Evolutionary conservation across 2,113 vertebrate genomes (phyloP).

Genomic region (Ardeotis arabs): DNA sequence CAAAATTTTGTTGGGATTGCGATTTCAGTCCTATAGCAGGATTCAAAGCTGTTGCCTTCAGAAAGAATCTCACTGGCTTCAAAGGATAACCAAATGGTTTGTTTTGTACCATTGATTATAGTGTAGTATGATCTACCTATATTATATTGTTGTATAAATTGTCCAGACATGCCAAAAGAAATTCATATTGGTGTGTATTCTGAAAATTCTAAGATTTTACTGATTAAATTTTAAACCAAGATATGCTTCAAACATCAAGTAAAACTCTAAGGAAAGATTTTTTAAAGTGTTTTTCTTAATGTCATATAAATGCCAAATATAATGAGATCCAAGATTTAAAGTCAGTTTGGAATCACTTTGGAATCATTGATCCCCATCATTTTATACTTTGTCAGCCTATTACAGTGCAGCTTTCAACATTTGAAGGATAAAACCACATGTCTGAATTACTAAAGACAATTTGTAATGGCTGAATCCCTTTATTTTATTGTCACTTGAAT

Average conservation of each 20-base stretch:
- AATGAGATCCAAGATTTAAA: constrained; percentile 14
- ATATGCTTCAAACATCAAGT: constrained; percentile 67
- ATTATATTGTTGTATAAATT: neutral
- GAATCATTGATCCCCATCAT: constrained; percentile 53
- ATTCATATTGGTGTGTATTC: neutral
- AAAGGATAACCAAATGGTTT: neutral
- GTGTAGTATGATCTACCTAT: neutral
- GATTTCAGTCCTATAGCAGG: neutral
- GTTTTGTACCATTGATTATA: neutral
- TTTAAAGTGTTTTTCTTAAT: neutral
- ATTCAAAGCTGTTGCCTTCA: neutral
- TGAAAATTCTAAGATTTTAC: neutral
- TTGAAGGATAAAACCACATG: constrained; percentile 31
- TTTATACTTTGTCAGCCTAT: constrained; percentile 49
- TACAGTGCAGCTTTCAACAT: constrained; percentile 65
- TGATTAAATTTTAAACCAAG: constrained; percentile 53
- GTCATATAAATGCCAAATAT: constrained; percentile 2
- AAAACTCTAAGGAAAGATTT: constrained; percentile 10
- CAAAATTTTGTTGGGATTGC: neutral
- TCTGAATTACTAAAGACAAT: constrained; percentile 71
- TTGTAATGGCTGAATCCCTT: constrained; percentile 84
- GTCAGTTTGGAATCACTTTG: constrained; percentile 36
- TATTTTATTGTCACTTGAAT: constrained; percentile 73
- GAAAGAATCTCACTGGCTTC: neutral
- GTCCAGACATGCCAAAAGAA: neutral